Evolutionary conservation across 2,797 vertebrate species (phyloP).

Genomic region (Myotis findleyi): DNA sequence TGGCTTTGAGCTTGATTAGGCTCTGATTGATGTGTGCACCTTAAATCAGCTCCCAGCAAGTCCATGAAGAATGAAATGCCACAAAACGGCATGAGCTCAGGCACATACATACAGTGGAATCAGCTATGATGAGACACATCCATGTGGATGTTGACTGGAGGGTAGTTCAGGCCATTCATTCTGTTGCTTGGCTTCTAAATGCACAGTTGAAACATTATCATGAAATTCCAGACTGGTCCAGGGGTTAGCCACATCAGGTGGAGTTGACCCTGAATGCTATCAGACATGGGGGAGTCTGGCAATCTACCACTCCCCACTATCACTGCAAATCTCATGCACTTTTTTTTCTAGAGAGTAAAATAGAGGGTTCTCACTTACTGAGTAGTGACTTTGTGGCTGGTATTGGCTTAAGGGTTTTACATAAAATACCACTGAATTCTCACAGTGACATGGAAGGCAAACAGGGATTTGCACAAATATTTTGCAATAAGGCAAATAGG

Average conservation of each 20-base stretch:
- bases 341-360: not conserved
- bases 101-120: constrained; percentile 42
- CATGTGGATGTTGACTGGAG: not conserved
- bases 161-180: not conserved
- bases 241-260: not conserved
- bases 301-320: too few relatives aligned
- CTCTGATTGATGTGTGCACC: constrained; percentile 74
- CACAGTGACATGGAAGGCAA: not conserved
- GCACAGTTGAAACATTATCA: not conserved
- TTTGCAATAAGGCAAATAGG: not conserved
- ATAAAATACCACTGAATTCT: not conserved
- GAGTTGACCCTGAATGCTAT: not conserved
- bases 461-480: not conserved
- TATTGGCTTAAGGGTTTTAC: not conserved
- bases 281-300: not conserved
- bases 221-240: not conserved
- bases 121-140: not conserved
- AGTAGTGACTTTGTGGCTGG: not conserved
- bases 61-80: constrained; percentile 69
- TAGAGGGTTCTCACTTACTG: not conserved
- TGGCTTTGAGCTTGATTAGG: constrained; percentile 75
- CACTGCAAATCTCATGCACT: not conserved
- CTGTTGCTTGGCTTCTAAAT: constrained; percentile 6
- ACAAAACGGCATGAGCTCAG: constrained; percentile 41
- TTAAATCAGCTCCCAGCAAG: constrained; percentile 71